Base-by-base conservation (phyloP, 2,113 vertebrate species). In the Channa maculata region DNA sequence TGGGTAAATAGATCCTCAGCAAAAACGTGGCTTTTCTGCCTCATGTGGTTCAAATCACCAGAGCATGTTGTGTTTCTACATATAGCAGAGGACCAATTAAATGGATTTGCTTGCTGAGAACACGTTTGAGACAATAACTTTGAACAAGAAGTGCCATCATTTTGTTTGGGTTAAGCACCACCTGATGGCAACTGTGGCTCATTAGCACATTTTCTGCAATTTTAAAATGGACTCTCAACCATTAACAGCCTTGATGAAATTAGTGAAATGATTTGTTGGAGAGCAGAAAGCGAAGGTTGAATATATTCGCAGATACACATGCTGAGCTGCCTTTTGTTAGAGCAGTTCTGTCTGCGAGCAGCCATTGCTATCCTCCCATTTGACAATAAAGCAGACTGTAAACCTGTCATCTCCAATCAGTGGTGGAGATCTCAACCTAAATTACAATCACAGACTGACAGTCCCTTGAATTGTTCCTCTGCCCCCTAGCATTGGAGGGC, bases 321-420 rank as follows among this genome's bases (percentile, higher is more conserved):
- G 55, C 73, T 10, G 39, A 71, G 59, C 33, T 85, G 45, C 13
- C 58, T 74, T 71, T 86, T 85, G 84, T 75, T 81, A 37, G 65
- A 62, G 63, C 37, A 43, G 36, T 1, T 36, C 39, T 78, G 69
- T 76, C 78, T 80, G 68, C 52, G 54, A 86, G 80, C 84, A 54
- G 53, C 53, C 36, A 8, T 43, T n/a, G 8, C 39, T 33, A 46
- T 49, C 43, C 55, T 51, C 48, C 39, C 74, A 59, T 78, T 70
- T 77, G 71, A 76, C 84, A 89, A 81, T 78, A 90, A 90, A 93
- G 87, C 84, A 71, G 86, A 77, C 89, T 92, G 87, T 77, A 91
- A 94, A 93, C 84, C 93, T 95, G 96, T 95, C 95, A 95, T 83
- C 84, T 90, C 77, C 3, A 12, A 95, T 96, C 88, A 91, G 63